Percentiles rank a stretch among this genome's conserved stretches.
These are phyloP conservation scores for Xylocampa areola DNA, from an alignment of 2,888 invertebrate genomes.

Conservation along the genomic window DNA sequence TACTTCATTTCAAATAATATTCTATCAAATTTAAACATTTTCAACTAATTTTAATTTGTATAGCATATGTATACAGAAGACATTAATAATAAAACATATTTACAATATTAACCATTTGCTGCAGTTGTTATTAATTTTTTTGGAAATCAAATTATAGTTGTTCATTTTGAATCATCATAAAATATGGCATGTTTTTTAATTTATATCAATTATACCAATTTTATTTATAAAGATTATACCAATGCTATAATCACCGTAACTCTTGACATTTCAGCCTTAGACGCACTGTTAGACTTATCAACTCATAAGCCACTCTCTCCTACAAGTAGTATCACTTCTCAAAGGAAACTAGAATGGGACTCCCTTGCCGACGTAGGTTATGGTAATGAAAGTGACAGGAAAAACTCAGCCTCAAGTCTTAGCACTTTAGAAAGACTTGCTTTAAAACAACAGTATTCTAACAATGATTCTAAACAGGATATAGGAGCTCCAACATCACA, in stretches of 20 bases:
- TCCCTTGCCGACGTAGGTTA: constrained; percentile 96
- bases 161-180: too few species aligned
- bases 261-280: constrained; percentile 75
- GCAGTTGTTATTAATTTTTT: too few species aligned
- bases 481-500: constrained; percentile 87
- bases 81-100: too few species aligned
- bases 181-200: too few species aligned
- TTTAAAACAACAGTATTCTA: constrained; percentile 85
- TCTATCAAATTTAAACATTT: too few species aligned
- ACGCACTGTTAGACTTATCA: constrained; percentile 79
- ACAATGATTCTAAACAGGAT: constrained; percentile 77
- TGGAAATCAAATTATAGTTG: too few species aligned
- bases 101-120: too few species aligned
- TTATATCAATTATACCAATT: too few species aligned
- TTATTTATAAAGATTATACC: too few species aligned
- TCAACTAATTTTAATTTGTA: too few species aligned
- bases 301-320: constrained; percentile 90
- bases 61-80: too few species aligned
- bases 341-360: constrained; percentile 95
- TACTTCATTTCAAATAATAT: too few species aligned
- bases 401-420: constrained; percentile 83
- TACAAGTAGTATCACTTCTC: constrained; percentile 93
- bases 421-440: constrained; percentile 92
- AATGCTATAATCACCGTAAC: constrained; percentile 20
- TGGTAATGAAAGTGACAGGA: constrained; percentile 89